Percentiles rank a stretch among this genome's conserved stretches.
phyloP scores from a whole-genome alignment of 2,888 invertebrate genomes.

The Orchesella flavescens region DNA sequence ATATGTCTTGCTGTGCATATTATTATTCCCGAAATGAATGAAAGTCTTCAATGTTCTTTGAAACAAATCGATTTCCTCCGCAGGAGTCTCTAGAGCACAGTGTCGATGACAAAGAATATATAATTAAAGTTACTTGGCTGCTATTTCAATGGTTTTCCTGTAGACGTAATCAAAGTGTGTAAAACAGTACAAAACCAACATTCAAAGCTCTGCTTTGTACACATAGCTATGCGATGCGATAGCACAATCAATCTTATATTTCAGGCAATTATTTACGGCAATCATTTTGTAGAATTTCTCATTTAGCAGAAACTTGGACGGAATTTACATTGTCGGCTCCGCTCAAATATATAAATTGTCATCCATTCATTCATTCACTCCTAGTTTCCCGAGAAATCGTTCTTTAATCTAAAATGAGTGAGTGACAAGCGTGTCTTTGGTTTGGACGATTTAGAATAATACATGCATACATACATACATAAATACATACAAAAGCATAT shows the following conservation, averaged over 20 bases:
- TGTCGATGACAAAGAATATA: slow-evolving; percentile 28
- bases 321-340: no score
- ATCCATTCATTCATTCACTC: no score
- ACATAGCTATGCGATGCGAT: background rate
- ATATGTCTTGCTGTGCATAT: no score
- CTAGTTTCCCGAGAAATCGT: background rate
- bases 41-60: background rate
- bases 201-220: no score
- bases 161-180: background rate
- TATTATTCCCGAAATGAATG: background rate
- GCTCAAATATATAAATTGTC: no score
- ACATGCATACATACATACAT: background rate
- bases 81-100: background rate
- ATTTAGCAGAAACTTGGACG: no score
- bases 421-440: slow-evolving; percentile 29
- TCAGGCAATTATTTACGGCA: no score
- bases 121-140: slow-evolving; percentile 25
- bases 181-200: no score
- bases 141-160: background rate
- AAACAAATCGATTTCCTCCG: slow-evolving; percentile 18
- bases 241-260: background rate
- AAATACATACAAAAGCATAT: no score
- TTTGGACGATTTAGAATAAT: background rate
- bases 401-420: slow-evolving; percentile 17
- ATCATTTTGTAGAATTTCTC: no score